Evolutionary conservation across 2,797 vertebrate species (phyloP), one percentile per base, ranked within the genome.

Genomic region (Sebastes itinus): DNA sequence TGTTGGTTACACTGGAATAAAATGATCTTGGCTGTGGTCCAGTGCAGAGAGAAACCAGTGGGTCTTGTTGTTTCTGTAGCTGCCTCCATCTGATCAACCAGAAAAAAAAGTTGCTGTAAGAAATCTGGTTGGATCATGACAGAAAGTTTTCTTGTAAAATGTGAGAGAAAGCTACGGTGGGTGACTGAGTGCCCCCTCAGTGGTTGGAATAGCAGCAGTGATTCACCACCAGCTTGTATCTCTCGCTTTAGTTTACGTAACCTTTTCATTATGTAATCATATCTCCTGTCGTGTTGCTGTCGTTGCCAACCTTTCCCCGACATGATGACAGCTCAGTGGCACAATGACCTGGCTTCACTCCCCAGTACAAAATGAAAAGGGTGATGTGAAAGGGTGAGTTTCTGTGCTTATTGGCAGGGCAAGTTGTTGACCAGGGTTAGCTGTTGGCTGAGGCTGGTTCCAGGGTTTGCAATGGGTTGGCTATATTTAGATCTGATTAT

Each of bases 401-500:
- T 35, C 32, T 55, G 23, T 61, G 23, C 35, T 69, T 56, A 3
- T 25, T 75, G 72, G 59, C 72, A 76, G 33, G 20, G 8, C 2
- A 1, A 30, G 66, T 46, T 54, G 65, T 63, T 80, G 71, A 70
- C 49, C 12, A 32, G 56, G 2, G 16, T 3, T 7, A 35, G 28
- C 56, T 79, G 14, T 22, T 73, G 58, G 42, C 61, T 18, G 4
- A 66, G 23, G 12, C 59, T 30, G 58, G 46, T 60, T 78, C 56
- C 73, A 63, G 67, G 38, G 18, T 58, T 75, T 69, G 33, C 60
- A 55, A 6, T 30, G 3, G 14, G 9, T 70, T 52, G 9, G 49
- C 81, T 90, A 89, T 72, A 78, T 87, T 90, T 88, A 90, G 84
- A 75, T 38, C 12, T 68, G 68, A 46, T 75, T 76, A 77, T 83